These are phyloP conservation scores for Odontomachus brunneus DNA, from an alignment of 1,140 invertebrate species.

Conservation along the genomic window DNA sequence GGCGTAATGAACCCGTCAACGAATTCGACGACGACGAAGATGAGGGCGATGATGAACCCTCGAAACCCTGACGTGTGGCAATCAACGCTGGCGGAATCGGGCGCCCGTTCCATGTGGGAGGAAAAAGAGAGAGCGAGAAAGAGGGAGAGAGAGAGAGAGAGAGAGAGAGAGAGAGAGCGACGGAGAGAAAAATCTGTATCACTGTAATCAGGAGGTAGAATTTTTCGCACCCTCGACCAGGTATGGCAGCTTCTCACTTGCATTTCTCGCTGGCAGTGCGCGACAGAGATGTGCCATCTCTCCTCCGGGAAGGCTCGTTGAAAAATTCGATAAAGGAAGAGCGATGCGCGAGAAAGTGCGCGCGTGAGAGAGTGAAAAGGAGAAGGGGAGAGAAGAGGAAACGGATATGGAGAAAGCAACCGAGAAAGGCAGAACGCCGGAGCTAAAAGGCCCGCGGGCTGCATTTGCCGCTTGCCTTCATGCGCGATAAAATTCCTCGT, in stretches of 20 bases:
- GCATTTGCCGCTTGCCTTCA: constrained; percentile 44
- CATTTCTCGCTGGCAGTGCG: constrained; percentile 26
- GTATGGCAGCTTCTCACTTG: background rate
- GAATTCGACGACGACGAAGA: too few species aligned
- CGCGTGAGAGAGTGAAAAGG: background rate
- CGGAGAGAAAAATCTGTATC: background rate
- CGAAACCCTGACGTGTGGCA: constrained; percentile 9
- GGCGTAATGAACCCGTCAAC: background rate
- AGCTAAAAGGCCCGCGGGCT: constrained; percentile 15
- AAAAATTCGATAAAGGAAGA: background rate
- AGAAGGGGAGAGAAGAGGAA: background rate
- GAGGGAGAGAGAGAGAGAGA: too few species aligned
- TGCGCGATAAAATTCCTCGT: background rate
- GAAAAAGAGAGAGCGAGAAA: too few species aligned
- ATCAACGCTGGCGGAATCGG: background rate
- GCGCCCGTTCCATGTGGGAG: too few species aligned
- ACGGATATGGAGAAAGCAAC: background rate
- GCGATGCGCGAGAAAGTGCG: background rate
- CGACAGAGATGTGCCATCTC: background rate
- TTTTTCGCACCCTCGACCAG: background rate
- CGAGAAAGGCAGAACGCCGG: background rate
- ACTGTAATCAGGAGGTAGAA: constrained; percentile 7
- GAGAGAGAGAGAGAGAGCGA: too few species aligned
- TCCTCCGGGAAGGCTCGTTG: background rate
- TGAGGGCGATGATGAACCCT: background rate